phyloP scores from a whole-genome alignment of 2,113 vertebrate genomes.

The Aegotheles bennettii region DNA sequence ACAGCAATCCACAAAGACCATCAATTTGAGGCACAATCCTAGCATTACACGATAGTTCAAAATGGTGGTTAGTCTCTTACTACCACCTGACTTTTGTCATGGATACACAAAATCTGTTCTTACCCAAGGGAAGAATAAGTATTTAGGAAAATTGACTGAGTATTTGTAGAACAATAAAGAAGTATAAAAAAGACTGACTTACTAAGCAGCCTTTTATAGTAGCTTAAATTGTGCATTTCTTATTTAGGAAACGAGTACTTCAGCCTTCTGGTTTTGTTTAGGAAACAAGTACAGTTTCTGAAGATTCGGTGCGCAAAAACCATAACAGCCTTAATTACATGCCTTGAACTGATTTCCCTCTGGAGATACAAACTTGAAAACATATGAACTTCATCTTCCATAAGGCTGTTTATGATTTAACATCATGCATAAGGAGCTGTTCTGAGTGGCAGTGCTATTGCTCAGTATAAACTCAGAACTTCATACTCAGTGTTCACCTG shows the following conservation, averaged over 20 bases:
- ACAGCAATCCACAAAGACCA: not conserved
- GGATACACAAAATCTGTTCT: not conserved
- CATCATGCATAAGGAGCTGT: not conserved
- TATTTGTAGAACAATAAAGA: not conserved
- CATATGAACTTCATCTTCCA: not conserved
- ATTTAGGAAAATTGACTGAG: not conserved
- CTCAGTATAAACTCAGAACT: not conserved
- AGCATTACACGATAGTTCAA: not conserved
- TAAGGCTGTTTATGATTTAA: not conserved
- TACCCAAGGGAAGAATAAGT: not conserved
- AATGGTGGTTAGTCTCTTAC: not conserved
- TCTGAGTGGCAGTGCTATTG: not conserved
- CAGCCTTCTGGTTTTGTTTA: not conserved
- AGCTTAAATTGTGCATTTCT: not conserved
- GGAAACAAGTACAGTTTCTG: not conserved
- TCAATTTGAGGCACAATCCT: not conserved
- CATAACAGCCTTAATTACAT: fast-evolving
- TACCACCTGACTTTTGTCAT: not conserved
- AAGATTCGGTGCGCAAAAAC: not conserved
- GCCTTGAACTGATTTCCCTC: not conserved
- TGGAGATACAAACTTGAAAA: not conserved
- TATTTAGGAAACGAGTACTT: not conserved
- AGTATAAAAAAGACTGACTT: not conserved
- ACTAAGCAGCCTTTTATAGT: not conserved
- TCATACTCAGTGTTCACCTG: not conserved